phyloP scores from a whole-genome alignment of 92 coral and sea anemone genomes.

The Phenganax subtilis region DNA sequence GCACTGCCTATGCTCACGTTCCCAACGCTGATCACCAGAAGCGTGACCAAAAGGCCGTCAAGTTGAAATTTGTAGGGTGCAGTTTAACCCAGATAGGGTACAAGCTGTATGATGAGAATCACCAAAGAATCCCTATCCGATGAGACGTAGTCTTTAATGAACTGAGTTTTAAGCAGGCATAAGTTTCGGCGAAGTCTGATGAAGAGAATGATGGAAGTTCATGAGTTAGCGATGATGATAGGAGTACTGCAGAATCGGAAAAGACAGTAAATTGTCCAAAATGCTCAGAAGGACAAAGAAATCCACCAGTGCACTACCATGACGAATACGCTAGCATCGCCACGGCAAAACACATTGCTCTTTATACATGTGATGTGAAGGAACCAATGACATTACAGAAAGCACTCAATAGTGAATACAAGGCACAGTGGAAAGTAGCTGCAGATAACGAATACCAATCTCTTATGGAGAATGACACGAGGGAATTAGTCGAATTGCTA shows the following conservation, averaged over 20 bases:
- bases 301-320: constrained; percentile 37
- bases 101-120: constrained; percentile 43
- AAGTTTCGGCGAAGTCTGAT: background rate
- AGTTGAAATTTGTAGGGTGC: constrained; percentile 47
- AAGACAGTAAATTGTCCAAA: no score
- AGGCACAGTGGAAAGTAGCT: constrained; percentile 40
- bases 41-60: constrained; percentile 43
- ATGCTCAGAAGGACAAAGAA: background rate
- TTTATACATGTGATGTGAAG: constrained; percentile 24
- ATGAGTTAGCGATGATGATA: no score
- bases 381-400: constrained; percentile 45
- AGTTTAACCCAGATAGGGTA: constrained; percentile 48
- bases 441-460: constrained; percentile 46
- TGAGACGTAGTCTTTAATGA: constrained; percentile 52
- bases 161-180: constrained; percentile 27
- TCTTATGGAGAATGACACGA: constrained; percentile 44
- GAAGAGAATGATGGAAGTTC: background rate
- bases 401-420: background rate
- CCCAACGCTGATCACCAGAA: constrained; percentile 25
- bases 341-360: constrained; percentile 36
- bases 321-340: constrained; percentile 51
- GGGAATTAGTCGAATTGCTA: constrained; percentile 39
- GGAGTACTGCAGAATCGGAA: no score
- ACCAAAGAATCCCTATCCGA: constrained; percentile 43
- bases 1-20: constrained; percentile 49